Evolutionary conservation across 1,140 invertebrate genomes (phyloP).

Genomic region (Trachymyrmex cornetzi): DNA sequence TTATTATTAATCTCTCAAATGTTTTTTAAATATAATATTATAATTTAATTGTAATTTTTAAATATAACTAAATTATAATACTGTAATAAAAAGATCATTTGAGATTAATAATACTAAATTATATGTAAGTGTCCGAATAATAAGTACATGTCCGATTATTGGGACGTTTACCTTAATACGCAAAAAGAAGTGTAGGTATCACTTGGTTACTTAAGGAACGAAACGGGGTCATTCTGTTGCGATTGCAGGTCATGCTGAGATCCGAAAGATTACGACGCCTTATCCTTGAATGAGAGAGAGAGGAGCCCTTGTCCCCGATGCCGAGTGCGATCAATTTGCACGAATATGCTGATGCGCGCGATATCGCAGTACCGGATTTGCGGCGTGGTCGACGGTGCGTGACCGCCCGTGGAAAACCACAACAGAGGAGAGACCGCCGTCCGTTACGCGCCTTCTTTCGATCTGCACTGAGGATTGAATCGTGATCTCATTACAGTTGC

Average conservation of each 20-base stretch:
- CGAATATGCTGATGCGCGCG: conserved; percentile 65
- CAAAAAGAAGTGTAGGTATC: not conserved
- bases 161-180: too few relatives aligned
- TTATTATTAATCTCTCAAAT: too few relatives aligned
- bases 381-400: conserved; percentile 82
- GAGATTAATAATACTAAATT: too few relatives aligned
- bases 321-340: conserved; percentile 80
- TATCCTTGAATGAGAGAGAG: conserved; percentile 35
- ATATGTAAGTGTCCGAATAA: too few relatives aligned
- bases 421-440: conserved; percentile 80
- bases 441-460: conserved; percentile 73
- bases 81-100: too few relatives aligned
- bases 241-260: not conserved
- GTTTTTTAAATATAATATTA: too few relatives aligned
- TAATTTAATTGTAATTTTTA: too few relatives aligned
- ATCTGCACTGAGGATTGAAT: conserved; percentile 64
- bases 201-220: not conserved
- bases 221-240: conserved; percentile 11
- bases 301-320: conserved; percentile 68
- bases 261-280: conserved; percentile 32
- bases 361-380: conserved; percentile 75
- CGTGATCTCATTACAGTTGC: conserved; percentile 73
- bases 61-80: too few relatives aligned
- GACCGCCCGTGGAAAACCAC: conserved; percentile 79
- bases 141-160: too few relatives aligned